Base-by-base conservation (phyloP, 2,888 invertebrate genomes). In the Marronus borbonicus region DNA sequence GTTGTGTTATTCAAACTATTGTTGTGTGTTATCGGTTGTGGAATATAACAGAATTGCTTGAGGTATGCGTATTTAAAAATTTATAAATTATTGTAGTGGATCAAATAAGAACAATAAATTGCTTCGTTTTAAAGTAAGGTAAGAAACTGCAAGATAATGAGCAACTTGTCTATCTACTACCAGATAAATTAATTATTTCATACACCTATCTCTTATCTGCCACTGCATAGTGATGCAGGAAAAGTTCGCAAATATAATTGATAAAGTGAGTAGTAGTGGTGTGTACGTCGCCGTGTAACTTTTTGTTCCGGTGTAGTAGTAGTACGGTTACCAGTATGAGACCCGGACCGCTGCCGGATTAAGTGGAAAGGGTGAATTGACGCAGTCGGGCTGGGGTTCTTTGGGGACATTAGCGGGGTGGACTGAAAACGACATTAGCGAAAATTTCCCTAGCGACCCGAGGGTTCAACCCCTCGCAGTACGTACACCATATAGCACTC, bases 381-480 rank as follows among this genome's bases (percentile, higher is more conserved):
- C 28, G 50, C 24, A 68, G 68, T 68, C 50, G 50, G 14, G 62
- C 28, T 14, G 24, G 14, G 68, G 55, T 58, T 20, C 55, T 58
- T 58, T 8, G 39, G 68, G 50, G 72, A 55, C 39, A 20, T 58
- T 58, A 72, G 49, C 65, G 24, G 65, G 50, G 66, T 84, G 82
- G 81, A 81, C 82, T 79, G 81, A 82, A 84, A 84, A 84, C 84
- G 84, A 85, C 87, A 87, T 87, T 87, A 87, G 85, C 83, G 86
- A 86, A 85, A 87, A 87, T 87, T 87, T 87, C 87, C 87, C 87
- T 82, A 84, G 87, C 85, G 87, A 84, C 87, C 83, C 81, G 78
- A 77, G 80, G 81, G 82, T 83, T 74, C 14, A 44, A 24, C 72
- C 44, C 60, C 72, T 44, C 24, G 14, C 39, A 20, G 36, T 60